Evolutionary conservation across 2,113 vertebrate genomes (phyloP).

Genomic region (Tupaia chinensis): DNA sequence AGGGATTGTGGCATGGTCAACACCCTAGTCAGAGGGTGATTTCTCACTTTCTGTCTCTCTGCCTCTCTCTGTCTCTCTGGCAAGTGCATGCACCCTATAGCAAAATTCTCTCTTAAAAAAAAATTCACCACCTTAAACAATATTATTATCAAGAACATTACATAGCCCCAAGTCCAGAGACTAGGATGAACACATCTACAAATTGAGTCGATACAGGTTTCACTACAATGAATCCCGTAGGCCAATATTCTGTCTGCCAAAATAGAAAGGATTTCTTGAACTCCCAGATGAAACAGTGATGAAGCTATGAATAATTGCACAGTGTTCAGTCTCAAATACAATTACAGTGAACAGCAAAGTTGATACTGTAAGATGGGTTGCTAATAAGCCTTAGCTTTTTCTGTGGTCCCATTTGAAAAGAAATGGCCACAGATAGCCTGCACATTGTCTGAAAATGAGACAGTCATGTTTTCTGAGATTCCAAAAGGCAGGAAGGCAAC

Average conservation of each 20-base stretch:
- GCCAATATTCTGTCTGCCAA: background rate
- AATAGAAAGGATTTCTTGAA: background rate
- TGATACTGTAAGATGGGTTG: background rate
- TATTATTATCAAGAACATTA: background rate
- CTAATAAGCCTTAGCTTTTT: background rate
- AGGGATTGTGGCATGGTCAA: no score
- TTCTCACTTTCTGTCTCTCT: no score
- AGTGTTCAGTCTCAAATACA: background rate
- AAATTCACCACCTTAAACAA: background rate
- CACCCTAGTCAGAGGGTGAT: no score
- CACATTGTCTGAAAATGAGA: background rate
- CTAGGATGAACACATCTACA: background rate
- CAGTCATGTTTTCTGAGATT: background rate
- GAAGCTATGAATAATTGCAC: background rate
- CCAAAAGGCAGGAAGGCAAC: background rate
- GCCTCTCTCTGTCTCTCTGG: no score
- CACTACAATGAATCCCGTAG: background rate
- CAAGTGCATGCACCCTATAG: no score
- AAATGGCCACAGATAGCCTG: background rate
- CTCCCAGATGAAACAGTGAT: background rate
- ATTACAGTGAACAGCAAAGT: background rate
- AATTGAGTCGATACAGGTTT: background rate
- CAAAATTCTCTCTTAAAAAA: no score
- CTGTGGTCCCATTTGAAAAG: background rate
- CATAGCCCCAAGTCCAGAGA: background rate